A percentile compares a stretch with the other conserved stretches of the same genome.
phyloP scores from a whole-genome alignment of 2,888 invertebrate genomes.

The Poecilus cupreus region DNA sequence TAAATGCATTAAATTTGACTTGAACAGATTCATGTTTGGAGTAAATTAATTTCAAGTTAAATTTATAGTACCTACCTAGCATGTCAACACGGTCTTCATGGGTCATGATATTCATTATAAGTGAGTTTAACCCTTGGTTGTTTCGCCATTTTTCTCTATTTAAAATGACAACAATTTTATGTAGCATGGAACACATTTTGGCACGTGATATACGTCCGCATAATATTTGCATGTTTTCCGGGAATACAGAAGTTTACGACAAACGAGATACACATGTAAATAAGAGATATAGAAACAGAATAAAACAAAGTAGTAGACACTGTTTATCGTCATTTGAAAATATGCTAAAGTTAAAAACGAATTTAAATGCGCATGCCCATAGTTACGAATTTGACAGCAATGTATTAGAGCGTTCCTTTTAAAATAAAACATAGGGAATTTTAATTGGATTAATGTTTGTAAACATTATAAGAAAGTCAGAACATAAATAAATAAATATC shows the following conservation, averaged over 20 bases:
- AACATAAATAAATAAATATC: no score
- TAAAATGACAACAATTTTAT: background rate
- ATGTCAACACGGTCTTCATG: background rate
- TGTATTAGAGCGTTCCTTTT: no score
- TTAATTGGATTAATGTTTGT: no score
- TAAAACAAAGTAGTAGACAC: no score
- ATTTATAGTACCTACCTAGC: background rate
- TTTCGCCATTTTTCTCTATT: background rate
- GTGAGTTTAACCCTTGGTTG: background rate
- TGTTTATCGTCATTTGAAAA: no score
- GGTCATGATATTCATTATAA: background rate
- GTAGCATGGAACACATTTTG: background rate
- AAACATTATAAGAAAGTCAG: no score
- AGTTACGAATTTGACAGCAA: no score
- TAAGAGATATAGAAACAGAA: background rate
- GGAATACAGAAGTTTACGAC: background rate
- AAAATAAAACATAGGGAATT: no score
- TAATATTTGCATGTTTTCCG: background rate
- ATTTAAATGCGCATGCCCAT: no score
- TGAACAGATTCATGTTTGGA: background rate
- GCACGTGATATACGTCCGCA: background rate
- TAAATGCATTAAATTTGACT: no score
- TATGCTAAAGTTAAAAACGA: no score
- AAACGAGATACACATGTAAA: background rate
- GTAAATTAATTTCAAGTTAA: background rate